These are phyloP conservation scores for Nasonovia ribisnigri DNA, from an alignment of 2,888 invertebrate species.

Conservation along the genomic window DNA sequence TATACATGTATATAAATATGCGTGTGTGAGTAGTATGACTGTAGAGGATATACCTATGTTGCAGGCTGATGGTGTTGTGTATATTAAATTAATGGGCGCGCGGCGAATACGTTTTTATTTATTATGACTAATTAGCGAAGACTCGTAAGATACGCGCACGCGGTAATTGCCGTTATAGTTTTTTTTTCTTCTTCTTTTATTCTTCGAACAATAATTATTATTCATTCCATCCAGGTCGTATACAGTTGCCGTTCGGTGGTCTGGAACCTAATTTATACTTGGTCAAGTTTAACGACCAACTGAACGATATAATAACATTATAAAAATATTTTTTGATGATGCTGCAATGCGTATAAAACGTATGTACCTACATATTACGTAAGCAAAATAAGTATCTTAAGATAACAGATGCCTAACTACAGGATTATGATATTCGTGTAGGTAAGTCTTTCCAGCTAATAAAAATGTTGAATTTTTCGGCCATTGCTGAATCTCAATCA, in stretches of 20 bases:
- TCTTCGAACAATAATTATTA: conserved; percentile 10
- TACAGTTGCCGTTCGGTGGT: not conserved
- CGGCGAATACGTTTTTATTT: conserved; percentile 27
- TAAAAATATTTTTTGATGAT: too few relatives aligned
- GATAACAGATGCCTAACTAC: not conserved
- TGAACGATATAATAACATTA: not conserved
- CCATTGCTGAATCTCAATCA: not conserved
- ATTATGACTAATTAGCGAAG: conserved; percentile 26
- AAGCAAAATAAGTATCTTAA: not conserved
- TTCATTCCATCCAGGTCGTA: not conserved
- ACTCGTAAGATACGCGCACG: not conserved
- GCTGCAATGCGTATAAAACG: not conserved
- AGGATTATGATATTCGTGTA: not conserved
- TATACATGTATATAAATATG: not conserved
- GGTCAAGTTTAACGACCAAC: not conserved
- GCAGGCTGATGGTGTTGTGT: not conserved
- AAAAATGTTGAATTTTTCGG: not conserved
- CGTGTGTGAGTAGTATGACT: not conserved
- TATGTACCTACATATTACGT: not conserved
- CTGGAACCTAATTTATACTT: not conserved
- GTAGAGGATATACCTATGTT: not conserved
- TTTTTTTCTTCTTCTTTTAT: not conserved
- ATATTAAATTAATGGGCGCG: conserved; percentile 29
- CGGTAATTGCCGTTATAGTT: not conserved
- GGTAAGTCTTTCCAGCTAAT: not conserved